Percentiles rank a stretch among this genome's conserved stretches.
Conservation (phyloP, 2,888 invertebrate genomes). For the Latrodectus hesperus region DNA sequence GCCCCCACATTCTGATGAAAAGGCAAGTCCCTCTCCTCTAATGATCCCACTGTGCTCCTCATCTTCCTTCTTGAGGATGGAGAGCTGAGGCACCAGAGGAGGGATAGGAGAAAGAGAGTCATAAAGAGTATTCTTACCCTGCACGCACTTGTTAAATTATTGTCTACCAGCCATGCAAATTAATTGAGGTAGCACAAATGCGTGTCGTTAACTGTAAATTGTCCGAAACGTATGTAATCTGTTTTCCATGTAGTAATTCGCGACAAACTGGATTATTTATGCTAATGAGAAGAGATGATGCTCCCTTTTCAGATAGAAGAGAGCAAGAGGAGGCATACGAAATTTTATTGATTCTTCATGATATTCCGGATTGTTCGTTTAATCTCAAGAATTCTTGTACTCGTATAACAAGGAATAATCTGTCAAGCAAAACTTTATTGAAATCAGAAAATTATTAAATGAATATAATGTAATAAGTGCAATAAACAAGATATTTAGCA, state of each 20-base stretch:
- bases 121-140: slow-evolving; percentile 35
- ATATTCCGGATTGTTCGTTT: not conserved
- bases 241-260: slow-evolving; percentile 67
- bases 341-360: not conserved
- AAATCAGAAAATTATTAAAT: no score
- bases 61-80: slow-evolving; percentile 31
- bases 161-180: slow-evolving; percentile 63
- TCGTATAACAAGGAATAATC: no score
- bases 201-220: slow-evolving; percentile 68
- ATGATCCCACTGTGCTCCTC: slow-evolving; percentile 64
- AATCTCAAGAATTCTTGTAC: no score
- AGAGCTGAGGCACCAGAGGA: slow-evolving; percentile 9
- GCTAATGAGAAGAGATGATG: slow-evolving; percentile 63
- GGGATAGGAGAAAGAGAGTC: slow-evolving; percentile 30
- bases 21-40: slow-evolving; percentile 56
- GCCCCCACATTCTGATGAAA: slow-evolving; percentile 60
- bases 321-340: slow-evolving; percentile 9
- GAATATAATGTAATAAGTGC: no score
- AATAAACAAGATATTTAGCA: no score
- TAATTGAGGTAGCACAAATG: slow-evolving; percentile 68
- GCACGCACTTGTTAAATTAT: slow-evolving; percentile 54
- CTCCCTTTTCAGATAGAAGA: not conserved
- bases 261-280: slow-evolving; percentile 67
- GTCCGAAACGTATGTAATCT: slow-evolving; percentile 68
- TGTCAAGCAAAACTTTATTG: no score